Evolutionary conservation across 2,113 vertebrate species (phyloP), one percentile per base, ranked within the genome.

Genomic region (Cygnus buccinator): DNA sequence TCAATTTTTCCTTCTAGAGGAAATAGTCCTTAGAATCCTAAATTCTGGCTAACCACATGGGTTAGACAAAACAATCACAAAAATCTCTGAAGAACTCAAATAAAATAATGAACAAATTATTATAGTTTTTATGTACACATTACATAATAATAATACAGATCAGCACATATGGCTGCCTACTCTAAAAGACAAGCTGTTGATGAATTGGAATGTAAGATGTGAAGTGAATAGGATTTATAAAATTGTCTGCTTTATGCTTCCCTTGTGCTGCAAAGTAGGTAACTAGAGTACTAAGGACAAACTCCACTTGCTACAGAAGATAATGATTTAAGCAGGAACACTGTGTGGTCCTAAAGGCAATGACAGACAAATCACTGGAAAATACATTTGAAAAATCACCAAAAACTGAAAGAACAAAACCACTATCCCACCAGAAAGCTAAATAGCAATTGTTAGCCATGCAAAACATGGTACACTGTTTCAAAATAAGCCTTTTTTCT

Each of bases 351-450:
- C 63, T 81, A 74, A 71, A 84, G 66, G 29, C 41, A 68, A 25
- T 79, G 61, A 84, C 28, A 78, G 66, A 61, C n/a, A 87, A 87
- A 78, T 44, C 23, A 57, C 35, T 74, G 55, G 17, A 81, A 85
- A 88, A 90, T 17, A 29, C 20, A 50, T 83, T 92, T 41, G 15
- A 87, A 87, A 91, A 87, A 54, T 2, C 25, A 74, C 41, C 9
- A 71, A 50, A 92, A 94, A 10, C 22, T 33, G 57, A 26, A 84
- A 92, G n/a, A 91, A 80, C 35, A 90, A 84, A 95, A 63, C 28
- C 43, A 19, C 39, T 54, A 10, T 68, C 39, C 29, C 52, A 65
- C 14, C 21, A 59, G 58, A 84, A 96, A 72, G 5, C 26, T 89
- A 50, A 91, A 78, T 6, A 68, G 11, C 46, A 79, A 28, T 59